Percentiles rank a stretch among this genome's conserved stretches.
Evolutionary conservation across 2,888 invertebrate species (phyloP).

Genomic region (Eupeodes latifasciatus): DNA sequence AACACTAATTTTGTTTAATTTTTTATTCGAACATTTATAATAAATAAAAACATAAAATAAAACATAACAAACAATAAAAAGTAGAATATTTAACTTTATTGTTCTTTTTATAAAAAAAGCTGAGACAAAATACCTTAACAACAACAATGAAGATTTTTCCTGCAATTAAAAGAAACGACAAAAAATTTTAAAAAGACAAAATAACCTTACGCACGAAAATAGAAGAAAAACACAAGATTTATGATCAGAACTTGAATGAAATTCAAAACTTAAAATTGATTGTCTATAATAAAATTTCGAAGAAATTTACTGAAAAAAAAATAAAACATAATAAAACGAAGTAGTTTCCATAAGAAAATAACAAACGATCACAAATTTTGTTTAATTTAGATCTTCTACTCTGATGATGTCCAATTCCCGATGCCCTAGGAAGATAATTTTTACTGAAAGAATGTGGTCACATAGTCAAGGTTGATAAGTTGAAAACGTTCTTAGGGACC

Average conservation of each 20-base stretch:
- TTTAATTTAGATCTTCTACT: constrained; percentile 70
- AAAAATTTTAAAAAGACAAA: constrained; percentile 2
- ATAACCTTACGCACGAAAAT: not conserved
- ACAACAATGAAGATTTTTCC: not conserved
- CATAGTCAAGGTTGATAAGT: not conserved
- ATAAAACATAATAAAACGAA: not conserved
- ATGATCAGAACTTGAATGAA: constrained; percentile 53
- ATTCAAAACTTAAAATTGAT: constrained; percentile 69
- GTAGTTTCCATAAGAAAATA: constrained; percentile 68
- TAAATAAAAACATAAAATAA: constrained; percentile 21
- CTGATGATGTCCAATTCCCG: constrained; percentile 27
- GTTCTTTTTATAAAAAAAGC: constrained; percentile 40
- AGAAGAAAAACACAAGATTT: constrained; percentile 57
- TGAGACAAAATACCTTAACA: constrained; percentile 54
- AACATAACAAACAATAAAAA: constrained; percentile 11
- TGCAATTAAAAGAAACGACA: constrained; percentile 57
- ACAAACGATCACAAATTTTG: constrained; percentile 74
- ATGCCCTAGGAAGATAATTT: constrained; percentile 31
- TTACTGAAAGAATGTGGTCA: not conserved
- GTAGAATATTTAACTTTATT: constrained; percentile 48
- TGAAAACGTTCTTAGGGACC: no score
- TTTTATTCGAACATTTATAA: constrained; percentile 19
- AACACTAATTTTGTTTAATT: constrained; percentile 49
- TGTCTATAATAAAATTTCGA: constrained; percentile 54
- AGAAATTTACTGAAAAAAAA: not conserved